Conservation (phyloP, 2,113 vertebrate genomes). For the Laticauda laticaudata region DNA sequence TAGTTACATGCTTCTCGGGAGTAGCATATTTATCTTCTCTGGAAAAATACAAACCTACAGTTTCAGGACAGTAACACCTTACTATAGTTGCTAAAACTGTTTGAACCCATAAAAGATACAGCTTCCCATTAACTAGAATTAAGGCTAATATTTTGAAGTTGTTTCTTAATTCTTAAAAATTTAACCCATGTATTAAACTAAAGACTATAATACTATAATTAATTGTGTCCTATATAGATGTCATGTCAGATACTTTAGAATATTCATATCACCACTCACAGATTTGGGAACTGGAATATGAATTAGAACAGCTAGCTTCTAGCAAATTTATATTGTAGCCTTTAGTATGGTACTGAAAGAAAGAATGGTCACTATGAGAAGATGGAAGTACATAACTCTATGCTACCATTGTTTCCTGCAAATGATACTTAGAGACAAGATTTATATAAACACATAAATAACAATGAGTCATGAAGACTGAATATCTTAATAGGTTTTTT, state of each 20-base stretch:
- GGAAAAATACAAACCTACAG: neutral
- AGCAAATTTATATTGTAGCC: neutral
- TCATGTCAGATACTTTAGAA: neutral
- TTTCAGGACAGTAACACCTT: slow-evolving; percentile 6
- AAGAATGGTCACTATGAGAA: neutral
- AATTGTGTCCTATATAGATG: neutral
- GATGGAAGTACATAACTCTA: neutral
- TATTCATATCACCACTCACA: neutral
- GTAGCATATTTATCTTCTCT: neutral
- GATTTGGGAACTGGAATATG: neutral
- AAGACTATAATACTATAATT: neutral
- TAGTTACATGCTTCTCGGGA: slow-evolving; percentile 7
- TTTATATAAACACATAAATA: neutral
- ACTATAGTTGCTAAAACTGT: neutral
- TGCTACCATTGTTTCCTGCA: neutral
- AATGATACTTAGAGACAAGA: neutral
- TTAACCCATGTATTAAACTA: neutral
- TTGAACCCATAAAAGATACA: neutral
- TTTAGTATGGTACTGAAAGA: neutral
- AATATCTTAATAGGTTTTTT: neutral
- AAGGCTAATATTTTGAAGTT: neutral
- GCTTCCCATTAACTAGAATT: slow-evolving; percentile 9
- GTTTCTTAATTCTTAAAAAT: neutral
- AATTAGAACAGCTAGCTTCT: neutral
- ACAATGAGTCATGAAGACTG: neutral